phyloP scores from a whole-genome alignment of 2,113 vertebrate species.

The Apodemus speciosus region DNA sequence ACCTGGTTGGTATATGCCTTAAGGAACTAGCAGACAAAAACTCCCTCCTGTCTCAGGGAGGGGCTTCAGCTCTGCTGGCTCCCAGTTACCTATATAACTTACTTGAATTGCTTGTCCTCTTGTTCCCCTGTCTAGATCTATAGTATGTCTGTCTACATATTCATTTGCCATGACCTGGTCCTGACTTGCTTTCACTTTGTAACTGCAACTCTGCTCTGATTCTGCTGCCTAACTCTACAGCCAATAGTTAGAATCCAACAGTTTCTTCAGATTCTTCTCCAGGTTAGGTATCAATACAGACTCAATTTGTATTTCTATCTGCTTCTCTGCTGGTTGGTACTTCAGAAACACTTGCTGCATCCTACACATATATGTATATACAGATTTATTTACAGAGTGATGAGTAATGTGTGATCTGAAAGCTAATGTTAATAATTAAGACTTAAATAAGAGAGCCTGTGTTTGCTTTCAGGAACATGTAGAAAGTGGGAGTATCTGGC shows the following conservation, averaged over 20 bases:
- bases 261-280: background rate
- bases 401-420: background rate
- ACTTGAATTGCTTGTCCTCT: too few species aligned
- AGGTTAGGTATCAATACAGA: background rate
- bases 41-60: background rate
- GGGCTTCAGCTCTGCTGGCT: background rate
- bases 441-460: background rate
- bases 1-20: background rate
- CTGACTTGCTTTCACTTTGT: background rate
- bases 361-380: background rate
- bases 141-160: background rate
- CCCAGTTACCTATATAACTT: background rate
- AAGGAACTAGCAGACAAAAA: background rate
- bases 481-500: background rate
- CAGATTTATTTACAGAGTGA: background rate
- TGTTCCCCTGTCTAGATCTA: background rate
- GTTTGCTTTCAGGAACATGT: background rate
- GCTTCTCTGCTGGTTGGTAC: background rate
- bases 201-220: background rate
- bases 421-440: background rate
- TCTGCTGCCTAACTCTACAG: background rate
- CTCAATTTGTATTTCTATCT: background rate
- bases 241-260: background rate
- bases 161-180: background rate
- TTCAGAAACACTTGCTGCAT: background rate